A percentile compares a stretch with the other conserved stretches of the same genome.
Conservation (phyloP, 1,140 invertebrate species). For the Drosophila kepulauana region DNA sequence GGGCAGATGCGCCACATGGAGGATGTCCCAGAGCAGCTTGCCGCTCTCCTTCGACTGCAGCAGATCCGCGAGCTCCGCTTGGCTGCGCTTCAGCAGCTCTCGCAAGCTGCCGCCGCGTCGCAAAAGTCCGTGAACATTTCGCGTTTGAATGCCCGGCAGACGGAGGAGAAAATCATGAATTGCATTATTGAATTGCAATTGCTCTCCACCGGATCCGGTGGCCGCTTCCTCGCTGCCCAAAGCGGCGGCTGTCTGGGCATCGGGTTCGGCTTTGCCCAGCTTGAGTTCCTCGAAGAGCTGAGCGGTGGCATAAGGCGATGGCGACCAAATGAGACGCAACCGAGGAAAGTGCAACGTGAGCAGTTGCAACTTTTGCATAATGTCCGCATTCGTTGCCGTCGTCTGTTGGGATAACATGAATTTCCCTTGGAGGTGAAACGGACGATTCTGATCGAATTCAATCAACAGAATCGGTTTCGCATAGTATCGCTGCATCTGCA, state of each 20-base stretch:
- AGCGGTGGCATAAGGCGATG: constrained; percentile 96
- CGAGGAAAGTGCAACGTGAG: constrained; percentile 97
- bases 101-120: constrained; percentile 92
- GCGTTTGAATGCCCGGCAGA: constrained; percentile 95
- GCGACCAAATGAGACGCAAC: constrained; percentile 97
- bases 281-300: constrained; percentile 97
- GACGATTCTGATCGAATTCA: constrained; percentile 98
- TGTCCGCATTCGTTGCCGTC: constrained; percentile 89
- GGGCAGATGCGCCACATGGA: constrained; percentile 87
- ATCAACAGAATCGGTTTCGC: constrained; percentile 96
- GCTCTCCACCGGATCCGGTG: constrained; percentile 80
- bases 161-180: constrained; percentile 95
- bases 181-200: constrained; percentile 89
- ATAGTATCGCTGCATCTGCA: constrained; percentile 95
- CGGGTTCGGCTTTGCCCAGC: constrained; percentile 92
- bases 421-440: constrained; percentile 94
- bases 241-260: constrained; percentile 88
- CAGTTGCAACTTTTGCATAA: constrained; percentile 94
- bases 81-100: constrained; percentile 87
- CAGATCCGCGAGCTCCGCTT: constrained; percentile 88
- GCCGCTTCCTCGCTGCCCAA: constrained; percentile 88
- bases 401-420: constrained; percentile 89
- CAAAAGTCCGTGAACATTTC: constrained; percentile 93
- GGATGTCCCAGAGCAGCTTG: constrained; percentile 87
- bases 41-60: constrained; percentile 89